Percentiles rank a stretch among this genome's conserved stretches.
phyloP scores from a whole-genome alignment of 2,888 invertebrate genomes.

The Hirtodrosophila confusa region DNA sequence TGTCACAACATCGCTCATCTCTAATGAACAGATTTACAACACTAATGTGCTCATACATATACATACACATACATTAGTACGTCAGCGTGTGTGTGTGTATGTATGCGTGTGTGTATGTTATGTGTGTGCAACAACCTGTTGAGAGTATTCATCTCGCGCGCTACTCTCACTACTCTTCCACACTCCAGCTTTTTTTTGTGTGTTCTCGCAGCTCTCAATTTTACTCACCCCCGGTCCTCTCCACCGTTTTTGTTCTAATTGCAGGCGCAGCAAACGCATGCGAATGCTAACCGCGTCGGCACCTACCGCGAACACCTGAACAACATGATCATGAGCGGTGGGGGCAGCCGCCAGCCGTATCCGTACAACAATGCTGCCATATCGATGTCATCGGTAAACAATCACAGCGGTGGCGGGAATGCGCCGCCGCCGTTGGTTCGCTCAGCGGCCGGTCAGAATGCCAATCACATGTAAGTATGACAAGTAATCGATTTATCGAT shows the following conservation, averaged over 20 bases:
- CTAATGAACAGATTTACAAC: too few species aligned
- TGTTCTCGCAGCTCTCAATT: too few species aligned
- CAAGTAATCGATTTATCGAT: slow-evolving; percentile 29
- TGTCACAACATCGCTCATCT: too few species aligned
- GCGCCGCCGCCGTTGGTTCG: slow-evolving; percentile 87
- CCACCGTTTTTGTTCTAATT: not conserved
- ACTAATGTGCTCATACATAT: not conserved
- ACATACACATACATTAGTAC: slow-evolving; percentile 6
- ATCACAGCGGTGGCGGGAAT: slow-evolving; percentile 84
- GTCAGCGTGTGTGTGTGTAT: not conserved
- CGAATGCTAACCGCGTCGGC: slow-evolving; percentile 69
- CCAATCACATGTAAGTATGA: slow-evolving; percentile 82
- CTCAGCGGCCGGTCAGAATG: slow-evolving; percentile 84
- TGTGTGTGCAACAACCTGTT: too few species aligned
- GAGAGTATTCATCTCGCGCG: too few species aligned
- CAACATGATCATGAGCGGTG: slow-evolving; percentile 78
- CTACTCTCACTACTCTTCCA: too few species aligned
- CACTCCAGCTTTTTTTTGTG: not conserved
- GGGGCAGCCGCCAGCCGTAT: slow-evolving; percentile 79
- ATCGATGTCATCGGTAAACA: slow-evolving; percentile 83
- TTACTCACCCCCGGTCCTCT: too few species aligned
- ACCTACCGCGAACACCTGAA: slow-evolving; percentile 81
- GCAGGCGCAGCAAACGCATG: slow-evolving; percentile 77
- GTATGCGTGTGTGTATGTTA: not conserved
- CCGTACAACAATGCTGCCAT: slow-evolving; percentile 82